These are phyloP conservation scores for Eupithecia exiguata DNA, from an alignment of 2,888 invertebrate species.

Conservation along the genomic window DNA sequence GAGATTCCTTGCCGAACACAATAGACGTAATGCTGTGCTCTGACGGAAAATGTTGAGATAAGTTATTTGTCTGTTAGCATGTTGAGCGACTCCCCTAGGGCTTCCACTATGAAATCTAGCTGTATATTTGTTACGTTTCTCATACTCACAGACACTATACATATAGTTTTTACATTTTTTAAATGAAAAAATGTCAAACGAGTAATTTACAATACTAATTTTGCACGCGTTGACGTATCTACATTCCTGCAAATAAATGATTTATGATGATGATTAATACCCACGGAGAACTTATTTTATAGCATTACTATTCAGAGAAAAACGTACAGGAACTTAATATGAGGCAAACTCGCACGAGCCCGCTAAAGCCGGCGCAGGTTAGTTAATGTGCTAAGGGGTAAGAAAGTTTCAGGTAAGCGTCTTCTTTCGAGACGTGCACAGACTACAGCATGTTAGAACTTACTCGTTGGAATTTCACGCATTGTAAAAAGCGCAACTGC, in stretches of 20 bases:
- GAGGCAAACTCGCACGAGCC: conserved; percentile 50
- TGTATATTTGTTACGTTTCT: neutral
- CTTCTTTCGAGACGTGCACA: conserved; percentile 77
- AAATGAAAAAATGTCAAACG: neutral
- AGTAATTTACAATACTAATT: neutral
- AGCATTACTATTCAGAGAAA: conserved; percentile 26
- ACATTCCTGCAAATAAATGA: no score
- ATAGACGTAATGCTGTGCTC: conserved; percentile 70
- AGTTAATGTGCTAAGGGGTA: conserved; percentile 81
- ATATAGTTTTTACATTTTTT: neutral
- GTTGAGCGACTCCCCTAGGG: conserved; percentile 58
- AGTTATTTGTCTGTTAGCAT: conserved; percentile 72
- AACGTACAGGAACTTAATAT: conserved; percentile 54
- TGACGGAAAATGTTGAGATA: conserved; percentile 73
- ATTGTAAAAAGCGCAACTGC: conserved; percentile 12
- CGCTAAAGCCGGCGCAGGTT: conserved; percentile 64
- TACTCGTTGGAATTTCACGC: conserved; percentile 18
- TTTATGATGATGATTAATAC: no score
- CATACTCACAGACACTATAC: neutral
- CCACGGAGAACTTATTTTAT: neutral
- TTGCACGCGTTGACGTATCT: no score
- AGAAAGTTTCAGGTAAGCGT: conserved; percentile 82
- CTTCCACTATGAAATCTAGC: conserved; percentile 36
- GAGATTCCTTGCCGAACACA: conserved; percentile 74
- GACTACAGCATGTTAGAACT: conserved; percentile 58